Conservation (phyloP, 2,113 vertebrate genomes). For the Tachycineta bicolor region DNA sequence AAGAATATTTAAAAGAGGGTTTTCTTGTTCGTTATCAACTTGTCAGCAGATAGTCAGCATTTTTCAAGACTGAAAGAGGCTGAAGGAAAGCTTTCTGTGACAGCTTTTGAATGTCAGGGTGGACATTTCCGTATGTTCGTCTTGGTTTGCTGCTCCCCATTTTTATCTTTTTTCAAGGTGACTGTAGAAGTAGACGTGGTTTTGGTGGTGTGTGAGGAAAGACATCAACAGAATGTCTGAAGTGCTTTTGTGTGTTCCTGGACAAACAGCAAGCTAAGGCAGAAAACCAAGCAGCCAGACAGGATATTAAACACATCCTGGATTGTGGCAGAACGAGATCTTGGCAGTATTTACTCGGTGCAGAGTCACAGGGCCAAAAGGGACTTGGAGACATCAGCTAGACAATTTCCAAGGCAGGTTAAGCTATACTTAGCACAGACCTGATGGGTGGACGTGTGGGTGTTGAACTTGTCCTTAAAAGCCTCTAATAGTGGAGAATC, state of each 20-base stretch:
- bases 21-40: background rate
- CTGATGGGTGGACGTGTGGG: fast-evolving
- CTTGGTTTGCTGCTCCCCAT: background rate
- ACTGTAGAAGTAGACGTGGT: background rate
- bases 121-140: background rate
- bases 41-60: background rate
- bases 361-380: background rate
- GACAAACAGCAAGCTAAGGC: background rate
- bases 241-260: background rate
- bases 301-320: background rate
- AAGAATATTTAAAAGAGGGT: background rate
- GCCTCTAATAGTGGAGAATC: background rate
- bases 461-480: background rate
- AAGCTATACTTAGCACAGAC: background rate
- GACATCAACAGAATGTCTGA: background rate
- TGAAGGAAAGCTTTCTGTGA: background rate
- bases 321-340: background rate
- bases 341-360: background rate
- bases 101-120: background rate
- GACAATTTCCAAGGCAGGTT: background rate
- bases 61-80: background rate
- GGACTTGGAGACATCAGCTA: background rate
- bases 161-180: background rate
- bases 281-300: background rate
- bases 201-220: background rate